phyloP scores from a whole-genome alignment of 1,140 invertebrate species.

The Drosophila lacteicornis region DNA sequence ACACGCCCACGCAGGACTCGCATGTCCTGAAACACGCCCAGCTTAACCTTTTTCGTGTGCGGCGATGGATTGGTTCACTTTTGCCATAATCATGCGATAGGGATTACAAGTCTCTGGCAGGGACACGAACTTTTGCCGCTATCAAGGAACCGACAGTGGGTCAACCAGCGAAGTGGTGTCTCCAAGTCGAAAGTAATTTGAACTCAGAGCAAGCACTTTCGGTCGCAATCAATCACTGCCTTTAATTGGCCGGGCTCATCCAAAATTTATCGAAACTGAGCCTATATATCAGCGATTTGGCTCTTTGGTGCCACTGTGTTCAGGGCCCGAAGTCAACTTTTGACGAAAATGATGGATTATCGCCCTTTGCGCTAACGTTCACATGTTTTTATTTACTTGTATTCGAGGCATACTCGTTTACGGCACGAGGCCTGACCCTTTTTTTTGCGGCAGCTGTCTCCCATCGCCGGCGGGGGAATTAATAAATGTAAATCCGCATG shows the following conservation, averaged over 20 bases:
- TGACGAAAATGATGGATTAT: slow-evolving; percentile 73
- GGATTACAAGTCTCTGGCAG: slow-evolving; percentile 39
- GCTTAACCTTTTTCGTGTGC: slow-evolving; percentile 49
- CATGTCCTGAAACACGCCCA: slow-evolving; percentile 20
- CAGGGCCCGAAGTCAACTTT: slow-evolving; percentile 29
- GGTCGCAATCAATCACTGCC: slow-evolving; percentile 9
- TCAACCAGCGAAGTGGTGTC: not conserved
- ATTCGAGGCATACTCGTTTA: slow-evolving; percentile 8
- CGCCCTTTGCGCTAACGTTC: slow-evolving; percentile 41
- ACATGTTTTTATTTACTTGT: slow-evolving; percentile 58
- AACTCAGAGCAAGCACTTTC: not conserved
- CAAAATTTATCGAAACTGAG: not conserved
- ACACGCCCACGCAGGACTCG: not conserved
- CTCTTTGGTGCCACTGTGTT: slow-evolving; percentile 16
- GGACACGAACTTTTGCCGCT: slow-evolving; percentile 28
- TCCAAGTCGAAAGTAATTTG: not conserved
- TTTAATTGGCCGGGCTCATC: slow-evolving; percentile 7
- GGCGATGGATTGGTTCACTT: slow-evolving; percentile 50
- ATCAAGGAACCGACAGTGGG: slow-evolving; percentile 26
- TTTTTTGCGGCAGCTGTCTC: slow-evolving; percentile 37
- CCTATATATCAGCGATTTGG: not conserved
- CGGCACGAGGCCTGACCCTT: slow-evolving; percentile 39
- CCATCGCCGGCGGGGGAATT: slow-evolving; percentile 42
- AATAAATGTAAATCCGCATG: slow-evolving; percentile 74
- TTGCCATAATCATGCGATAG: slow-evolving; percentile 55